A percentile compares a stretch with the other conserved stretches of the same genome.
Conservation (phyloP, 2,888 invertebrate species). For the Elmis aenea region DNA sequence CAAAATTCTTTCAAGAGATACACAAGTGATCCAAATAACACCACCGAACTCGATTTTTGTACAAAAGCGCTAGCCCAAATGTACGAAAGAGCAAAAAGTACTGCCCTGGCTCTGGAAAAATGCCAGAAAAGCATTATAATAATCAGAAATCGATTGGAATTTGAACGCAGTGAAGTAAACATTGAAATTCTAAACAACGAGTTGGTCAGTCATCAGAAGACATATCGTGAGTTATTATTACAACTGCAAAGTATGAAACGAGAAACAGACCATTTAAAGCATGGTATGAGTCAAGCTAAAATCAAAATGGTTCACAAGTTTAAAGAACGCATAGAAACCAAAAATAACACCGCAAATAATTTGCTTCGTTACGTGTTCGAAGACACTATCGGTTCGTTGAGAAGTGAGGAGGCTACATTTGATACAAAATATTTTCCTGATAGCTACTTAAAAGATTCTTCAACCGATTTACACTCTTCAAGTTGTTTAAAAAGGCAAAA, state of each 20-base stretch:
- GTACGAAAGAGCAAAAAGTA: slow-evolving; percentile 31
- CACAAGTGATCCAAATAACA: slow-evolving; percentile 14
- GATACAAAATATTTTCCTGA: too few species aligned
- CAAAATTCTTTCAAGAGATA: slow-evolving; percentile 8
- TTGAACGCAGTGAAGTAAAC: slow-evolving; percentile 6
- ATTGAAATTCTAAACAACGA: slow-evolving; percentile 22
- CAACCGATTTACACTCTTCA: too few species aligned
- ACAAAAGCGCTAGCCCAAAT: slow-evolving; percentile 27
- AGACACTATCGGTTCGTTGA: too few species aligned
- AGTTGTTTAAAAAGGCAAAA: too few species aligned
- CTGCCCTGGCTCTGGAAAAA: slow-evolving; percentile 30
- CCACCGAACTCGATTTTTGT: slow-evolving; percentile 15
- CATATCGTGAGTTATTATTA: too few species aligned
- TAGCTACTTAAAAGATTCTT: too few species aligned
- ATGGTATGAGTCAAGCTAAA: slow-evolving; percentile 32
- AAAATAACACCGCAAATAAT: not conserved
- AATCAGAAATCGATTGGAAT: slow-evolving; percentile 28
- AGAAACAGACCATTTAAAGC: slow-evolving; percentile 35
- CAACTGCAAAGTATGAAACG: slow-evolving; percentile 34
- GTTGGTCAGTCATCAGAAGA: too few species aligned
- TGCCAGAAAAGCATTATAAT: slow-evolving; percentile 36
- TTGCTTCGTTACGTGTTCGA: too few species aligned
- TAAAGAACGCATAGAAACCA: slow-evolving; percentile 6
- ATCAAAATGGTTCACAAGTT: slow-evolving; percentile 25
- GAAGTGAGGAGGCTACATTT: too few species aligned